Base-by-base conservation (phyloP, 2,797 vertebrate genomes). In the Macropodus opercularis region DNA sequence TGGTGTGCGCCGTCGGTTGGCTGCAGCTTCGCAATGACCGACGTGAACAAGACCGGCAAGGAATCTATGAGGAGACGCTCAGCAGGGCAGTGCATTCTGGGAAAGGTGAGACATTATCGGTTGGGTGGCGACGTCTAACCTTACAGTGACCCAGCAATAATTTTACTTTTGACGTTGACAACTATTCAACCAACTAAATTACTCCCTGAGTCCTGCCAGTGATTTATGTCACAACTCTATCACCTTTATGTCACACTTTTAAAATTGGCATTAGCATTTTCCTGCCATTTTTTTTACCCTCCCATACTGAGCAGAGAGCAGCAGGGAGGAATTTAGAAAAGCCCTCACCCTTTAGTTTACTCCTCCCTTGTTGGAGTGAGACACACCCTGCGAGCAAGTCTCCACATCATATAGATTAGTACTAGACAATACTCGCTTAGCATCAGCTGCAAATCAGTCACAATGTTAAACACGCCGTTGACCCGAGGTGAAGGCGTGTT, bases 21-120 rank as follows among this genome's bases (percentile, higher is more conserved):
- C 70, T 89, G 9, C 64, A 87, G 0, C 75, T 93, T 80, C 49
- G 88, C 21, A 75, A 83, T 5, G 85, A 87, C 29, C 23, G 85
- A 92, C 35, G 88, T 75, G 0, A 92, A 93, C 66, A 87, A 90
- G 40, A 80, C 88, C 42, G 88, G 90, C 85, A 94, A 90, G 57
- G 80, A 82, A 3, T 87, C 91, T 14, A 74, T 87, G 0, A 92
- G 89, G 67, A 97, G 92, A 86, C 90, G 65, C 68, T 87, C 91
- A 1, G 67, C 80, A 22, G 86, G 90, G 63, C 94, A 91, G 58
- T 83, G 87, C 0, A 84, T 91, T 29, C 83, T 93, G 43, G 90
- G 91, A 75, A 91, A 93, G 90, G 92, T 93, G 58, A 79, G 81
- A 62, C 32, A 52, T 22, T 8, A 52, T 14, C n/a, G 2, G 27